Percentiles rank a stretch among this genome's conserved stretches.
These are phyloP conservation scores for Mastomys coucha DNA, from an alignment of 2,113 vertebrate species.

Conservation along the genomic window DNA sequence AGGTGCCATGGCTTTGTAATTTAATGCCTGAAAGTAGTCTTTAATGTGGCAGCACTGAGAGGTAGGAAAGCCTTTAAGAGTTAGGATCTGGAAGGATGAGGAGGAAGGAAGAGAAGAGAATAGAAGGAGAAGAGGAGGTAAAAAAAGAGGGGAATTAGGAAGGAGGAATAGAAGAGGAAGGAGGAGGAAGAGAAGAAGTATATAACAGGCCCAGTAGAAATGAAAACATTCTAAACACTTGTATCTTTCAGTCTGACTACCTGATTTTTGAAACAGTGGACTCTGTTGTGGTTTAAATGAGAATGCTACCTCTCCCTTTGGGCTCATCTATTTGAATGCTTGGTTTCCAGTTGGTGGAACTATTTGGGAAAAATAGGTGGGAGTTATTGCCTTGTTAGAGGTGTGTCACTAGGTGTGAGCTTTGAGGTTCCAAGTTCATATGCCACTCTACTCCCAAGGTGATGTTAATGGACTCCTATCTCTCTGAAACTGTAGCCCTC, in stretches of 20 bases:
- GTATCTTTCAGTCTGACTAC: background rate
- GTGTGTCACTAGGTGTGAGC: background rate
- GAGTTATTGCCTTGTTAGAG: background rate
- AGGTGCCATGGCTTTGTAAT: background rate
- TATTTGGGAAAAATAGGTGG: background rate
- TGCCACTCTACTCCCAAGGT: background rate
- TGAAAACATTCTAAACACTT: background rate
- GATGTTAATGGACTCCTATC: background rate
- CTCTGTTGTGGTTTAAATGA: background rate
- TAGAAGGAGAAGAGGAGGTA: too few species aligned
- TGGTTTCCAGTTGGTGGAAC: background rate
- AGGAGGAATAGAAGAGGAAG: background rate
- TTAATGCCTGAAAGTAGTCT: background rate
- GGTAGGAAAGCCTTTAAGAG: too few species aligned
- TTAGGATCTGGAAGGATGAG: background rate
- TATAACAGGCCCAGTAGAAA: background rate
- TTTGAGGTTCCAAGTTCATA: background rate
- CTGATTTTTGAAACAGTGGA: background rate
- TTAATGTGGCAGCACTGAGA: background rate
- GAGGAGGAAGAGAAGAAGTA: background rate
- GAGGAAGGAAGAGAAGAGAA: background rate
- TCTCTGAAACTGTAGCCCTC: background rate
- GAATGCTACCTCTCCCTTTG: background rate
- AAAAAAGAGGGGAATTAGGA: too few species aligned
- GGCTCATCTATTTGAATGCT: background rate